Evolutionary conservation across 2,113 vertebrate genomes (phyloP).

Genomic region (Forbesichthys agassizii): DNA sequence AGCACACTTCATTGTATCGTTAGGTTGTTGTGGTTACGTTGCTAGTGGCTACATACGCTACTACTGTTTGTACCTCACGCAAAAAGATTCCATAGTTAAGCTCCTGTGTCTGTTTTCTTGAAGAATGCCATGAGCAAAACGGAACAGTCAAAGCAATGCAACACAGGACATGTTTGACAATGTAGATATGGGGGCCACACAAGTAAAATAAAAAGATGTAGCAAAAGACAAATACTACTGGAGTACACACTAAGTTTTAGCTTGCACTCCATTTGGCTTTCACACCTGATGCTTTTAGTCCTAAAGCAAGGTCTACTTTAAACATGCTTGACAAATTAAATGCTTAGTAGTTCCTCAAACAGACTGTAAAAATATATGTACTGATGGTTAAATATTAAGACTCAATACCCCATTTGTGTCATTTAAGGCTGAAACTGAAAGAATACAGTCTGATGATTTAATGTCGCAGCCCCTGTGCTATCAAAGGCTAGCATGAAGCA

Average conservation of each 20-base stretch:
- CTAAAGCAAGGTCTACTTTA: constrained; percentile 11
- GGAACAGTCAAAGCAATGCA: neutral
- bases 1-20: neutral
- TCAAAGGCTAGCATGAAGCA: constrained; percentile 69
- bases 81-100: constrained; percentile 36
- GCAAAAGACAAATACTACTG: constrained; percentile 11
- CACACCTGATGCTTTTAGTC: constrained; percentile 24
- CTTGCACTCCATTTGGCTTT: constrained; percentile 35
- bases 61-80: constrained; percentile 24
- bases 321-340: constrained; percentile 22
- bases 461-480: constrained; percentile 46
- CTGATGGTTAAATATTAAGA: constrained; percentile 41
- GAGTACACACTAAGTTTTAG: neutral
- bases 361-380: constrained; percentile 27
- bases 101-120: constrained; percentile 23
- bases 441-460: constrained; percentile 53
- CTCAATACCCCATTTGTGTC: constrained; percentile 59
- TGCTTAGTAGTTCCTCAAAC: constrained; percentile 49
- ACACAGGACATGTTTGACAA: neutral
- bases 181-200: constrained; percentile 7
- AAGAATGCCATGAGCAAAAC: constrained; percentile 3
- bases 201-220: neutral
- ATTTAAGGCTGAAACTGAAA: constrained; percentile 74
- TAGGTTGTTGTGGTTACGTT: neutral
- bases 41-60: constrained; percentile 38